Conservation (phyloP, 2,113 vertebrate genomes). For the Centropristis striata region DNA sequence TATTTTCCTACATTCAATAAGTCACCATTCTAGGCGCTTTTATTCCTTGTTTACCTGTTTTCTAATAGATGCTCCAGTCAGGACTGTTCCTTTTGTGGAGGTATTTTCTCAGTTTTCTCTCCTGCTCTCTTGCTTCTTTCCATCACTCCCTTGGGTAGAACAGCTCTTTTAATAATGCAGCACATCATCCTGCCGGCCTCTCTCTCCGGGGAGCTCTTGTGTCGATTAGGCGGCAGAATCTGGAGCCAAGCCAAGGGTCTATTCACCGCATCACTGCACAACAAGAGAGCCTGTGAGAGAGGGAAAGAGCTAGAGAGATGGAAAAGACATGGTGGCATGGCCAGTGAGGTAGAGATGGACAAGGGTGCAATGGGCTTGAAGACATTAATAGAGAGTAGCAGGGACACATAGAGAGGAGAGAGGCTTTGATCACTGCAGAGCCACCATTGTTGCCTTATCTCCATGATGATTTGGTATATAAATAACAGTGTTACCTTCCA, state of each 20-base stretch:
- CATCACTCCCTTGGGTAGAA: conserved; percentile 57
- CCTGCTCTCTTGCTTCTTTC: conserved; percentile 40
- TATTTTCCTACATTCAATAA: neutral
- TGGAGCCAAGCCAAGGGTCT: conserved; percentile 72
- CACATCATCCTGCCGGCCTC: conserved; percentile 69
- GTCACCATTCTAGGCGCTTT: neutral
- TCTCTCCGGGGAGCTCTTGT: conserved; percentile 77
- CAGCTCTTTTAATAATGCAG: conserved; percentile 81
- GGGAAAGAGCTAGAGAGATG: conserved; percentile 63
- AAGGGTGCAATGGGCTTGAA: conserved; percentile 34
- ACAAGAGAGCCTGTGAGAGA: conserved; percentile 61
- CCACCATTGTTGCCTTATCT: neutral
- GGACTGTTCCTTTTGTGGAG: conserved; percentile 1
- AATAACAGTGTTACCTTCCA: conserved; percentile 12
- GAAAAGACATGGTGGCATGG: conserved; percentile 48
- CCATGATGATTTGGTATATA: neutral
- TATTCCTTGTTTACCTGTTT: conserved; percentile 4
- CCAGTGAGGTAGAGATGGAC: conserved; percentile 61
- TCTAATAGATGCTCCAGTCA: conserved; percentile 17
- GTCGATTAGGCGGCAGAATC: conserved; percentile 76
- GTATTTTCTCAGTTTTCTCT: conserved; percentile 35
- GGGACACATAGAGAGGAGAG: conserved; percentile 9
- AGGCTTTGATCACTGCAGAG: conserved; percentile 32
- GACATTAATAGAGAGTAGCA: conserved; percentile 55
- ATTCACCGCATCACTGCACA: conserved; percentile 77